These are phyloP conservation scores for Drosophila quinaria DNA, from an alignment of 2,888 invertebrate genomes.

Conservation along the genomic window DNA sequence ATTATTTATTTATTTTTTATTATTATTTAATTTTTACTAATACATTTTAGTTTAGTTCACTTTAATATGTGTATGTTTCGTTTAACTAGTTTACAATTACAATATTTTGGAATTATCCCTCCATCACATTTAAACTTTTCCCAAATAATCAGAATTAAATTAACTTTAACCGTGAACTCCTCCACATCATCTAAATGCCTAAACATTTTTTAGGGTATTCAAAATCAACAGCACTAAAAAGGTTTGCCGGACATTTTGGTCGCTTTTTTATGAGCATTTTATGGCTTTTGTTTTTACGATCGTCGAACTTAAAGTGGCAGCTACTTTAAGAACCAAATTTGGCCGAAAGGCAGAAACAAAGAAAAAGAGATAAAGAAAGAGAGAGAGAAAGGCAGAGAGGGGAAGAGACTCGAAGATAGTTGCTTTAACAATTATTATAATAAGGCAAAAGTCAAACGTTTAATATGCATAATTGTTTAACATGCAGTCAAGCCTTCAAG, in stretches of 20 bases:
- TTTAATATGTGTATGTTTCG: neutral
- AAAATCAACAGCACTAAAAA: slow-evolving; percentile 44
- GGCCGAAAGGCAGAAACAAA: neutral
- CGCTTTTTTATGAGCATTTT: slow-evolving; percentile 57
- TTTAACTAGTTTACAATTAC: neutral
- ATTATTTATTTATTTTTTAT: no score
- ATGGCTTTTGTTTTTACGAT: slow-evolving; percentile 58
- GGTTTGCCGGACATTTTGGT: slow-evolving; percentile 35
- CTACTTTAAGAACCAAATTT: slow-evolving; percentile 35
- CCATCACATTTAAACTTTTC: neutral
- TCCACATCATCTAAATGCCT: neutral
- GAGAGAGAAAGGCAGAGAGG: neutral
- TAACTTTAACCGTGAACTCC: neutral
- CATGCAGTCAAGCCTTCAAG: slow-evolving; percentile 33
- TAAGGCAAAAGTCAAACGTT: slow-evolving; percentile 37
- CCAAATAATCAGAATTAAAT: no score
- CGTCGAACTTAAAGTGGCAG: slow-evolving; percentile 37
- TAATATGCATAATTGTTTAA: slow-evolving; percentile 75
- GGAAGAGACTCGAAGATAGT: neutral
- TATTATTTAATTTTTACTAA: no score
- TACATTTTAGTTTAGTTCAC: neutral
- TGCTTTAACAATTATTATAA: slow-evolving; percentile 23
- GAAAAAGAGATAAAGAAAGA: neutral
- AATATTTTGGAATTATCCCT: neutral
- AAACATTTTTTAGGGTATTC: slow-evolving; percentile 24